These are phyloP conservation scores for Ostrea edulis DNA, from an alignment of 1,140 invertebrate genomes.

Conservation along the genomic window DNA sequence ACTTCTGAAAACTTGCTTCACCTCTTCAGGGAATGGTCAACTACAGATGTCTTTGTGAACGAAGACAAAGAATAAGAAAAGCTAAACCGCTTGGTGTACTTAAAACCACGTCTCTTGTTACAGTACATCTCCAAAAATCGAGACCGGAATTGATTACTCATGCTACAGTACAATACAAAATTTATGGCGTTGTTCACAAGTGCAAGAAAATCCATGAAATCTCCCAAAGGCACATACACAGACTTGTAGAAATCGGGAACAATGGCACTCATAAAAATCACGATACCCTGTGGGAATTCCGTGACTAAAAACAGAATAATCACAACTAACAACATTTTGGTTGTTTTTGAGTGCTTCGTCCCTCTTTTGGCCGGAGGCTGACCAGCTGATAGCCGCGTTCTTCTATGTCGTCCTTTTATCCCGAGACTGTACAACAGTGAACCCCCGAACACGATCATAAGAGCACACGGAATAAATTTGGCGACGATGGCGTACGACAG, in stretches of 20 bases:
- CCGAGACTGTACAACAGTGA: constrained; percentile 79
- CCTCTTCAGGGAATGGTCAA: constrained; percentile 12
- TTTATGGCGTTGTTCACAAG: constrained; percentile 94
- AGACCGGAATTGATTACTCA: constrained; percentile 94
- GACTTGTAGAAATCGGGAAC: constrained; percentile 72
- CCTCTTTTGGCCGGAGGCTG: constrained; percentile 81
- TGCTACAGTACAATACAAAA: constrained; percentile 95
- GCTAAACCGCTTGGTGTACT: constrained; percentile 1
- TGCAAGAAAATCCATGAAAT: constrained; percentile 94
- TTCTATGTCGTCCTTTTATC: constrained; percentile 74
- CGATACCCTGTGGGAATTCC: constrained; percentile 87
- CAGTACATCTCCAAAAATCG: constrained; percentile 83
- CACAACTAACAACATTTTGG: constrained; percentile 73
- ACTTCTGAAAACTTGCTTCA: neutral
- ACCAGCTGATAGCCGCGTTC: constrained; percentile 65
- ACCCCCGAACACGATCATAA: constrained; percentile 80
- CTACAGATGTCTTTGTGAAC: neutral
- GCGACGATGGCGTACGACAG: constrained; percentile 74
- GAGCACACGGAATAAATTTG: constrained; percentile 80
- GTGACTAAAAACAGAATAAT: constrained; percentile 90
- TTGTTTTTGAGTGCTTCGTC: constrained; percentile 85
- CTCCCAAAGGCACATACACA: constrained; percentile 85
- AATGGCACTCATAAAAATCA: constrained; percentile 72
- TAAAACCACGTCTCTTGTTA: constrained; percentile 24
- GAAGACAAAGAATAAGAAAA: constrained; percentile 22